A percentile compares a stretch with the other conserved stretches of the same genome.
phyloP scores from a whole-genome alignment of 2,888 invertebrate genomes.

The Luperina nickerlii region DNA sequence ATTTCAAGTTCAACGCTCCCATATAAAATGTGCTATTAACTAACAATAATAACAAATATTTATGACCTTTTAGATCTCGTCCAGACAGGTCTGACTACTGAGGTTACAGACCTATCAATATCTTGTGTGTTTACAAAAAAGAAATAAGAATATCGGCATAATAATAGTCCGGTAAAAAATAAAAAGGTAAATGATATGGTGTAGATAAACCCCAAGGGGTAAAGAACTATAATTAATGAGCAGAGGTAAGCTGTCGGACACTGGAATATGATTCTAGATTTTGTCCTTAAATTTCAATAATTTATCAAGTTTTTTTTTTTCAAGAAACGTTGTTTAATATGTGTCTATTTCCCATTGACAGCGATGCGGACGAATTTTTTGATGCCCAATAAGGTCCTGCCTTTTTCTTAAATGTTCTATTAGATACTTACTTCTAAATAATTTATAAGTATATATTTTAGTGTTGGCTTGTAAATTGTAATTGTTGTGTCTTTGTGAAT shows the following conservation, averaged over 20 bases:
- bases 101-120: conserved; percentile 54
- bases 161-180: conserved; percentile 6
- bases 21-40: conserved; percentile 28
- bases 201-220: neutral
- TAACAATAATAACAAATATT: conserved; percentile 32
- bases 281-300: no score
- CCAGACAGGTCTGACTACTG: conserved; percentile 36
- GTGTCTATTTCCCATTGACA: no score
- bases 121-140: conserved; percentile 29
- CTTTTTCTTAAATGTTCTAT: no score
- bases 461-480: no score
- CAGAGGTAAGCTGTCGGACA: neutral
- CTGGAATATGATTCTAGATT: neutral
- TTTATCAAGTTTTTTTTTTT: no score
- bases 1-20: conserved; percentile 49
- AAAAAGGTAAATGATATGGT: conserved; percentile 6
- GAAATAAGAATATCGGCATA: conserved; percentile 5
- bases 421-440: no score
- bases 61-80: conserved; percentile 28
- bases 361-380: no score
- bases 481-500: no score
- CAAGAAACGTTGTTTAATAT: no score
- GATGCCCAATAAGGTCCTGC: no score
- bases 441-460: no score
- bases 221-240: neutral